Evolutionary conservation across 2,888 invertebrate genomes (phyloP).

Genomic region (Chrysolina haemoptera): DNA sequence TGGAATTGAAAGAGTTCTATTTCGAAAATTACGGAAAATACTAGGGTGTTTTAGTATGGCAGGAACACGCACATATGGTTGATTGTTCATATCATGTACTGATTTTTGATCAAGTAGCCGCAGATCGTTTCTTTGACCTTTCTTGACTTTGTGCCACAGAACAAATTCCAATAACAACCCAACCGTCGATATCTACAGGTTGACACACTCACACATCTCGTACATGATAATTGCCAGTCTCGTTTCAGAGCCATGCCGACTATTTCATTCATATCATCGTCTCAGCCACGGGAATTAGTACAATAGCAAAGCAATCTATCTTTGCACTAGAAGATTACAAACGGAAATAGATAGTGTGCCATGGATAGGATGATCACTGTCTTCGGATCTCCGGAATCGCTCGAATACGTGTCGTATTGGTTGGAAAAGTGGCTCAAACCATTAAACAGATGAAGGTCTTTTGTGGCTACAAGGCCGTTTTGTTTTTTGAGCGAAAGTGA

Average conservation of each 20-base stretch:
- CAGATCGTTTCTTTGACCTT: no score
- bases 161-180: not conserved
- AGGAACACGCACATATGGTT: no score
- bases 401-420: conserved; percentile 21
- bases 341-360: conserved; percentile 62
- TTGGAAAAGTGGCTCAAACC: not conserved
- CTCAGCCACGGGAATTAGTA: conserved; percentile 64
- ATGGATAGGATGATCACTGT: conserved; percentile 59
- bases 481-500: not conserved
- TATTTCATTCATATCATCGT: conserved; percentile 64
- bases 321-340: conserved; percentile 66
- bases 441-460: not conserved
- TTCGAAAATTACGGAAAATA: no score
- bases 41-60: no score
- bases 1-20: no score
- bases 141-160: no score
- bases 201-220: not conserved
- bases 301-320: conserved; percentile 67
- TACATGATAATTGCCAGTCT: conserved; percentile 3
- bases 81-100: no score
- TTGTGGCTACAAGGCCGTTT: not conserved
- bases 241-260: conserved; percentile 21
- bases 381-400: conserved; percentile 42
- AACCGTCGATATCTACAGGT: not conserved
- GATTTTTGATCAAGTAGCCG: no score